phyloP scores from a whole-genome alignment of 2,797 vertebrate species.

The Dendrocincla tyrannina region DNA sequence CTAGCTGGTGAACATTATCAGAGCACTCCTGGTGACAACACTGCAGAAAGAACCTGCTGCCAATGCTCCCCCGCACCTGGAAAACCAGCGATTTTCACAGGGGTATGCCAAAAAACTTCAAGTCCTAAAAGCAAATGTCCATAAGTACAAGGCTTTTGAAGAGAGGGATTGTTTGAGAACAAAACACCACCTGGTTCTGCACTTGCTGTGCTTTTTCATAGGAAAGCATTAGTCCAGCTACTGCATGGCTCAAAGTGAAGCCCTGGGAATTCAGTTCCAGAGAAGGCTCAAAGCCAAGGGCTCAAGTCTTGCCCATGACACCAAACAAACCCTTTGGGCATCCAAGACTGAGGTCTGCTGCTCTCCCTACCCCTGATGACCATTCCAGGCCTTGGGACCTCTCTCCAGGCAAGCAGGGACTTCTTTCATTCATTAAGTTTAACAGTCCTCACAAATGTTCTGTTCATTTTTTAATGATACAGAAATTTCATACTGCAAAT shows the following conservation, averaged over 20 bases:
- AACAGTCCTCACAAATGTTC: background rate
- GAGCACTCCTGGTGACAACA: background rate
- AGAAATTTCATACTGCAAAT: conserved; percentile 17
- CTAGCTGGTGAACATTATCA: background rate
- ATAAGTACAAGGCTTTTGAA: rapidly evolving
- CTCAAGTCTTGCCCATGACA: background rate
- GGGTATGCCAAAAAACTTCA: background rate
- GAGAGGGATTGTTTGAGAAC: background rate
- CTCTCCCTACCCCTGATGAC: background rate
- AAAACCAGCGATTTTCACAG: background rate
- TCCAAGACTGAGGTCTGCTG: background rate
- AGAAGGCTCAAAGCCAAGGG: background rate
- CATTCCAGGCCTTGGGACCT: background rate
- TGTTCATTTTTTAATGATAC: background rate
- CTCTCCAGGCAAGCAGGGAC: background rate
- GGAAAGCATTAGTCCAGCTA: background rate
- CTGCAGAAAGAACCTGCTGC: background rate
- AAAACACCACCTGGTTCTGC: background rate
- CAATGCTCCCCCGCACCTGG: rapidly evolving
- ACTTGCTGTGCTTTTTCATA: rapidly evolving
- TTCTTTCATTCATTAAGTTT: background rate
- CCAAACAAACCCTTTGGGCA: background rate
- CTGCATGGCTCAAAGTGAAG: background rate
- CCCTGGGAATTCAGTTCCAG: background rate
- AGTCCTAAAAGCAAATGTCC: background rate